phyloP scores from a whole-genome alignment of 1,140 invertebrate species.

The Coboldia fuscipes region DNA sequence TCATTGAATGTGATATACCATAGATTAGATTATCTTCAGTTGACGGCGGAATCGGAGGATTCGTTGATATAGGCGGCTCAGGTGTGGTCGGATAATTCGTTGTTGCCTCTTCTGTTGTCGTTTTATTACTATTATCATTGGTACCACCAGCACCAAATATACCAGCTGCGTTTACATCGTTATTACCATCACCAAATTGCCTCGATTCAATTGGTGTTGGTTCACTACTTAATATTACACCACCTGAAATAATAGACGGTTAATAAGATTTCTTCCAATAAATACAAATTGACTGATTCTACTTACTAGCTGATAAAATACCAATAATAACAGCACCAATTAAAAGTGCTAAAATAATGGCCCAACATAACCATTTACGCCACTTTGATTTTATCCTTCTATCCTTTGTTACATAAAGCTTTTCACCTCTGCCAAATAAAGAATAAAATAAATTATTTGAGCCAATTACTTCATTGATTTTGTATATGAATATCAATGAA shows the following conservation, averaged over 20 bases:
- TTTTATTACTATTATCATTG: constrained; percentile 1
- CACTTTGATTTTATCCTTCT: constrained; percentile 43
- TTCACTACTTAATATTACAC: constrained; percentile 28
- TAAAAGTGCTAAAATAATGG: constrained; percentile 31
- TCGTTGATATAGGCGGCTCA: constrained; percentile 24
- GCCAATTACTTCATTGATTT: too few species aligned
- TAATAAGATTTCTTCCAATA: constrained; percentile 1
- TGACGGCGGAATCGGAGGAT: constrained; percentile 21
- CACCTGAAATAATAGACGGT: constrained; percentile 20
- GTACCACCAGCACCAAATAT: constrained; percentile 7
- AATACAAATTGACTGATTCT: neutral
- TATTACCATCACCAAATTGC: constrained; percentile 9
- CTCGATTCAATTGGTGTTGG: constrained; percentile 14
- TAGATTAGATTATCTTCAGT: constrained; percentile 19
- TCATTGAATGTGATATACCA: constrained; percentile 5
- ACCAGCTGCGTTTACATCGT: constrained; percentile 7
- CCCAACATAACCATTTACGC: constrained; percentile 43
- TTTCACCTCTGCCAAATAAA: constrained; percentile 47
- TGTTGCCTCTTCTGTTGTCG: constrained; percentile 1
- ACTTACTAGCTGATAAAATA: constrained; percentile 40
- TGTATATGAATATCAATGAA: too few species aligned
- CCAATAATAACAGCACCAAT: constrained; percentile 40
- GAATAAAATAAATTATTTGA: constrained; percentile 1
- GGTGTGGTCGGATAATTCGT: constrained; percentile 14
- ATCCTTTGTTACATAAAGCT: constrained; percentile 59